Conservation (phyloP, 1,140 invertebrate species). For the Drosophila triauraria region DNA sequence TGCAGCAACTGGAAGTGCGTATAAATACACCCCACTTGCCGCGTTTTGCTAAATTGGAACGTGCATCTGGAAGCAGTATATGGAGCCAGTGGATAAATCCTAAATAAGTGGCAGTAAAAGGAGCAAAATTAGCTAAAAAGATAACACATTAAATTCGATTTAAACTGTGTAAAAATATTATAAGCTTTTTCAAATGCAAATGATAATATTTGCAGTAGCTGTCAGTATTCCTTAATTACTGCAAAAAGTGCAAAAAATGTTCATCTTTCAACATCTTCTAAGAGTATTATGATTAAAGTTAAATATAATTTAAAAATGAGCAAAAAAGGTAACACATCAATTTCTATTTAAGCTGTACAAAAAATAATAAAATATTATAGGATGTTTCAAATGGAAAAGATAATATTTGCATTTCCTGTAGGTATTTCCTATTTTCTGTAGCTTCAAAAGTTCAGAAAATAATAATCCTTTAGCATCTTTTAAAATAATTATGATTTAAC, state of each 20-base stretch:
- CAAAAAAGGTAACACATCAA: background rate
- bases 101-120: constrained; percentile 4
- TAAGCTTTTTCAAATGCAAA: too few species aligned
- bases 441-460: too few species aligned
- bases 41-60: constrained; percentile 6
- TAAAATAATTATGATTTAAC: too few species aligned
- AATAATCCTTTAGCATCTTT: background rate
- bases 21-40: constrained; percentile 18
- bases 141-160: background rate
- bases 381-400: too few species aligned
- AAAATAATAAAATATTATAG: background rate
- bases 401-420: background rate
- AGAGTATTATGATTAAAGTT: too few species aligned
- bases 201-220: background rate
- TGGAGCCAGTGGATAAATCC: background rate
- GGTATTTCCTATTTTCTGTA: too few species aligned
- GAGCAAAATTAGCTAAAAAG: background rate
- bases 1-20: constrained; percentile 37
- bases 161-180: background rate
- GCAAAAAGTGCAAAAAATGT: too few species aligned
- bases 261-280: too few species aligned
- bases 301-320: too few species aligned
- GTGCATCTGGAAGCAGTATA: constrained; percentile 9
- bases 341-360: background rate
- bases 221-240: too few species aligned